Conservation (phyloP, 2,888 invertebrate genomes). For the Netelia fuscicornis region DNA sequence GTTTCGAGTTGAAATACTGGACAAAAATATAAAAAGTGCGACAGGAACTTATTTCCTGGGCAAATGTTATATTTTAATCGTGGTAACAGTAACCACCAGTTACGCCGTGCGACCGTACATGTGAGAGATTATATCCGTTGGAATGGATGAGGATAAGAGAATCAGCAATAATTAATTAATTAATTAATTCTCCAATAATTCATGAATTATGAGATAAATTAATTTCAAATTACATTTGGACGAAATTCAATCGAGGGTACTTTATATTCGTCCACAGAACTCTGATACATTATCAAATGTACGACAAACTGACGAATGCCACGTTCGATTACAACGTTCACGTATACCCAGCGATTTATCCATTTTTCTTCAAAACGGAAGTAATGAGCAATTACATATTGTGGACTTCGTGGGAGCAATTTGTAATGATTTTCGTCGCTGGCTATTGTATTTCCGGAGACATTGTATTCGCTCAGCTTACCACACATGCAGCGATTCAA, state of each 20-base stretch:
- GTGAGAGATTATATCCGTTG: slow-evolving; percentile 4
- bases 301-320: slow-evolving; percentile 13
- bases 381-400: slow-evolving; percentile 43
- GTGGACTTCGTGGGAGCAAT: slow-evolving; percentile 50
- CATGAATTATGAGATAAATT: background rate
- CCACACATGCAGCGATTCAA: slow-evolving; percentile 57
- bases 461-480: slow-evolving; percentile 56
- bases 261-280: slow-evolving; percentile 11
- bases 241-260: background rate
- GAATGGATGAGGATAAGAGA: background rate
- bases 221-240: background rate
- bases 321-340: slow-evolving; percentile 54
- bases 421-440: slow-evolving; percentile 41
- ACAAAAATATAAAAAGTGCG: slow-evolving; percentile 38
- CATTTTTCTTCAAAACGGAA: slow-evolving; percentile 2
- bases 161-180: background rate
- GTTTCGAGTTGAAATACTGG: slow-evolving; percentile 2
- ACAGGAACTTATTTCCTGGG: slow-evolving; percentile 12
- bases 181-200: background rate
- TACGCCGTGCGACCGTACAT: slow-evolving; percentile 46
- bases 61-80: slow-evolving; percentile 39
- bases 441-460: slow-evolving; percentile 59
- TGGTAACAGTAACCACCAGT: slow-evolving; percentile 25
- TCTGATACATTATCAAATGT: slow-evolving; percentile 33
- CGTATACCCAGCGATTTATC: slow-evolving; percentile 53